phyloP scores from a whole-genome alignment of 2,888 invertebrate species.

The Volucella inanis region DNA sequence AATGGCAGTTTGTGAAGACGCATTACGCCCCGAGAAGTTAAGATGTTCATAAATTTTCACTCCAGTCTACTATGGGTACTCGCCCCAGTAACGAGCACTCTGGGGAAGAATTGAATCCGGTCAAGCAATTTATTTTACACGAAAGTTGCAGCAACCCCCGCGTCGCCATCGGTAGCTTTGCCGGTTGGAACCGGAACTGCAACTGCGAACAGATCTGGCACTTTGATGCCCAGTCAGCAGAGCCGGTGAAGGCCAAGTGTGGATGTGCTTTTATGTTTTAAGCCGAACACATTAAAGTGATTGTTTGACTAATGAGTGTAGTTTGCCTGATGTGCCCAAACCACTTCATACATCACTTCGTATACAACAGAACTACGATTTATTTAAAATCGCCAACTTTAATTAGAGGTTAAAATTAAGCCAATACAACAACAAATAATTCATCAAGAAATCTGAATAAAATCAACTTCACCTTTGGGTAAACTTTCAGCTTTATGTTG shows the following conservation, averaged over 20 bases:
- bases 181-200: background rate
- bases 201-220: background rate
- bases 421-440: conserved; percentile 4
- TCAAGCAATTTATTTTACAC: conserved; percentile 60
- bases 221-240: background rate
- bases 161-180: background rate
- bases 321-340: conserved; percentile 22
- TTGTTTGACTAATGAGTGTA: conserved; percentile 49
- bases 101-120: conserved; percentile 60
- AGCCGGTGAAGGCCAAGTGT: background rate
- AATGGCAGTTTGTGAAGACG: conserved; percentile 36
- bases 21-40: conserved; percentile 59
- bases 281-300: conserved; percentile 29
- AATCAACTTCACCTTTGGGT: conserved; percentile 9
- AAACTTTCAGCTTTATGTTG: conserved; percentile 24
- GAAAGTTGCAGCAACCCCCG: conserved; percentile 27
- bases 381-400: background rate
- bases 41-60: conserved; percentile 65
- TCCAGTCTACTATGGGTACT: conserved; percentile 7
- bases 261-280: conserved; percentile 32
- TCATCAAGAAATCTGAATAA: background rate
- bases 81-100: conserved; percentile 25
- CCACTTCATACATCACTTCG: background rate
- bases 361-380: background rate
- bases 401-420: background rate